Conservation (phyloP, 1,140 invertebrate genomes). For the Phymorhynchus buccinoides region DNA sequence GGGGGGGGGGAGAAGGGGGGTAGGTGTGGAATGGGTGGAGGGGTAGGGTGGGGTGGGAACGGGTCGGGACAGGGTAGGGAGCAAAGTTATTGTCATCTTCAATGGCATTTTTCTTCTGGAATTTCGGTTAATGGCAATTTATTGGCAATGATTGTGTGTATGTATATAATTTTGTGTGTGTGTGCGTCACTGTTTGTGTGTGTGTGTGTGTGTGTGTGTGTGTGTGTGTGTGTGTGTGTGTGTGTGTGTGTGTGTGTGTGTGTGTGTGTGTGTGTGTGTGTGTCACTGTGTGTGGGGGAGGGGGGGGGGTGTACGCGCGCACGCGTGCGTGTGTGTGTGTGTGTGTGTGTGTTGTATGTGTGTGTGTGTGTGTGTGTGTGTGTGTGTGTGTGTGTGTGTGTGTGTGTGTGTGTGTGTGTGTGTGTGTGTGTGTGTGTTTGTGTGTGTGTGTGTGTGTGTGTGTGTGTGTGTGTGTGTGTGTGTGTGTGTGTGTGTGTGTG, state of each 20-base stretch:
- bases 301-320: no score
- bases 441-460: conserved; percentile 11
- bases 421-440: conserved; percentile 30
- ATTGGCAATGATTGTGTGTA: not conserved
- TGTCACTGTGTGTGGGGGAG: no score
- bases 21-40: no score
- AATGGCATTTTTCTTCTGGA: no score
- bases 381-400: conserved; percentile 19
- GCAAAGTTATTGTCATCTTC: no score
- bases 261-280: not conserved
- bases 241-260: not conserved
- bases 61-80: no score
- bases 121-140: not conserved
- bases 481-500: conserved; percentile 29
- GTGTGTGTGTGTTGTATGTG: no score
- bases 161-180: no score
- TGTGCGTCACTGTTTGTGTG: no score
- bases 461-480: conserved; percentile 16
- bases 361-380: conserved; percentile 19
- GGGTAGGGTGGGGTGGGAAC: no score
- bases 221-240: not conserved
- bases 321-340: no score
- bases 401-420: conserved; percentile 30
- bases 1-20: no score
- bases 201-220: not conserved